phyloP scores from a whole-genome alignment of 2,888 invertebrate species.

The Philhelius pedissequus region DNA sequence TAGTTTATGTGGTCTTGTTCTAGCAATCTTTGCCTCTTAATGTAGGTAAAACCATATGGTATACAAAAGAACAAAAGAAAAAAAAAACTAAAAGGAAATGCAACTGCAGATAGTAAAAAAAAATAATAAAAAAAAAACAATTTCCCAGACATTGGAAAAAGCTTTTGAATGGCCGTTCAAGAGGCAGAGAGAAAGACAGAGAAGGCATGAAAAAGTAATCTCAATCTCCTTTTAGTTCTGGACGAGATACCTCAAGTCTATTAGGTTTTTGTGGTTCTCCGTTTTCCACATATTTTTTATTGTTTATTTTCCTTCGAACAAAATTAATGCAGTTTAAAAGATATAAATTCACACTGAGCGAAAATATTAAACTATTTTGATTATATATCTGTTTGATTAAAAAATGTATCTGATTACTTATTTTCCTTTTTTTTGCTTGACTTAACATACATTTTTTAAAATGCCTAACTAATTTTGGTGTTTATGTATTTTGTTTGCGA shows the following conservation, averaged over 20 bases:
- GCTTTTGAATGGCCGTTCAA: constrained; percentile 1
- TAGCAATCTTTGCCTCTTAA: not conserved
- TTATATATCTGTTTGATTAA: no score
- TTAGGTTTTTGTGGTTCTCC: not conserved
- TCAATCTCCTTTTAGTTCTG: not conserved
- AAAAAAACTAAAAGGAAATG: not conserved
- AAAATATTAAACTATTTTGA: not conserved
- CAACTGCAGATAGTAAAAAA: not conserved
- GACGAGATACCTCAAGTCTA: constrained; percentile 7
- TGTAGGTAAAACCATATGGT: not conserved
- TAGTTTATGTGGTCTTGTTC: constrained; percentile 6
- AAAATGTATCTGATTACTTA: no score
- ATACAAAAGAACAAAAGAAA: not conserved
- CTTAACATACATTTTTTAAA: no score
- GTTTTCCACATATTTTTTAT: no score
- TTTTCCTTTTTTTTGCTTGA: no score
- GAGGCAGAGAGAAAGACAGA: not conserved
- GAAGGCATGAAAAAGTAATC: not conserved
- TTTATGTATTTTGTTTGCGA: no score
- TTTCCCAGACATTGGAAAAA: not conserved
- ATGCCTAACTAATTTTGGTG: no score
- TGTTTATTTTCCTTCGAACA: not conserved
- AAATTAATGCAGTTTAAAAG: constrained; percentile 1
- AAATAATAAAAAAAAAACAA: not conserved
- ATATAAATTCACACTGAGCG: not conserved